Evolutionary conservation across 2,888 invertebrate species (phyloP), one percentile per base, ranked within the genome.

Genomic region (Aricia artaxerxes): DNA sequence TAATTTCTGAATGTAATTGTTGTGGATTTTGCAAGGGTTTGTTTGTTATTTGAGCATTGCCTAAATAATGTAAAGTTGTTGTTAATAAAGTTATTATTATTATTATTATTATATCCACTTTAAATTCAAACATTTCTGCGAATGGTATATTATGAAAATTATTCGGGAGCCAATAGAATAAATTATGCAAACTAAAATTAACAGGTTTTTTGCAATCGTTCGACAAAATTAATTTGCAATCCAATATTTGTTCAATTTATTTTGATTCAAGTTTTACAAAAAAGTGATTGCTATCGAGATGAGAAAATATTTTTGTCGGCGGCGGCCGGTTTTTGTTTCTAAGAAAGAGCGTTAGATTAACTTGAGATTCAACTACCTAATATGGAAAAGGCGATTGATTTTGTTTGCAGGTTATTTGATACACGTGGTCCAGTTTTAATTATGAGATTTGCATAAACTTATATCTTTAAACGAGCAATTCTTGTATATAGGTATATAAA

Each of bases 1-100:
- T 49, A 85, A 86, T 85, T 84, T 84, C 85, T 85, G 90, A 89
- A 90, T 91, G 88, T 85, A 38, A 85, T 79, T 87, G 82, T 86
- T 86, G 86, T 87, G 49, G 49, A 49, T 86, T 84, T 84, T 13
- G 35, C 64, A 69, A 31, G 64, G 64, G 69, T 38, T 13, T 35
- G 1, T 7, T 53, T 57, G 31, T 7, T 57, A 35, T 77, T 77
- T 57, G n/a, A 57, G 11, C 57, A 11, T 16, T 16, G 57, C 13
- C 57, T 16, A 57, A 53, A 13, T 53, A 53, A 24, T 24, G 24
- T 24, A 24, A 24, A 24, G 24, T 24, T 24, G 24, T 24, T 24
- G 24, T 24, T 24, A 24, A 24, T 24, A 24, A 24, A 24, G 24
- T 24, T 24, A 24, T 24, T 24, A 24, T 24, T 24, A 24, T 24